Conservation (phyloP, 2,888 invertebrate genomes). For the Brenthis ino region DNA sequence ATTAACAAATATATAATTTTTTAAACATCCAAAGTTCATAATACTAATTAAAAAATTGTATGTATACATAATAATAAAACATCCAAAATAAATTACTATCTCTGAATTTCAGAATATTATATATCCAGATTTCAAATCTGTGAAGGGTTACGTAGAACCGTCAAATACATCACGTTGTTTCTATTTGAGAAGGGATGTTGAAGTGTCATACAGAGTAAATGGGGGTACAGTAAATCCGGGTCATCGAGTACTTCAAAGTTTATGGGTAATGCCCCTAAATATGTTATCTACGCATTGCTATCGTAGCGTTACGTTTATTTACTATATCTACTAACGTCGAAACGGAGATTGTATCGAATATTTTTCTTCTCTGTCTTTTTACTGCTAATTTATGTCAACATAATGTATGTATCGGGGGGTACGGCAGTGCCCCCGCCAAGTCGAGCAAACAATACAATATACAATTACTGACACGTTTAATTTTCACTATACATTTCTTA, state of each 20-base stretch:
- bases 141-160: slow-evolving; percentile 43
- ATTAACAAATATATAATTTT: too few species aligned
- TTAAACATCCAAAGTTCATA: too few species aligned
- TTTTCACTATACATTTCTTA: too few species aligned
- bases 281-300: neutral
- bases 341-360: neutral
- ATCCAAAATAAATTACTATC: neutral
- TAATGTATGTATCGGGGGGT: too few species aligned
- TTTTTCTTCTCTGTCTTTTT: too few species aligned
- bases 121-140: slow-evolving; percentile 21
- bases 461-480: too few species aligned
- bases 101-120: neutral
- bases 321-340: slow-evolving; percentile 4
- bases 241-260: slow-evolving; percentile 64
- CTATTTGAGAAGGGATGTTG: slow-evolving; percentile 67
- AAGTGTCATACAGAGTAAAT: slow-evolving; percentile 68
- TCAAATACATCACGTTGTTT: slow-evolving; percentile 63
- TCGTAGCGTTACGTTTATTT: neutral
- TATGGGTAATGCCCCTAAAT: slow-evolving; percentile 47
- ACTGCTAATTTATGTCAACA: too few species aligned
- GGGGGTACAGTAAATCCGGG: slow-evolving; percentile 63
- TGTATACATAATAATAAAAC: too few species aligned
- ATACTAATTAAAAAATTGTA: too few species aligned
- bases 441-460: too few species aligned
- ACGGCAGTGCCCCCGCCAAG: too few species aligned